Base-by-base conservation (phyloP, 2,113 vertebrate species). In the Chloebia gouldiae region DNA sequence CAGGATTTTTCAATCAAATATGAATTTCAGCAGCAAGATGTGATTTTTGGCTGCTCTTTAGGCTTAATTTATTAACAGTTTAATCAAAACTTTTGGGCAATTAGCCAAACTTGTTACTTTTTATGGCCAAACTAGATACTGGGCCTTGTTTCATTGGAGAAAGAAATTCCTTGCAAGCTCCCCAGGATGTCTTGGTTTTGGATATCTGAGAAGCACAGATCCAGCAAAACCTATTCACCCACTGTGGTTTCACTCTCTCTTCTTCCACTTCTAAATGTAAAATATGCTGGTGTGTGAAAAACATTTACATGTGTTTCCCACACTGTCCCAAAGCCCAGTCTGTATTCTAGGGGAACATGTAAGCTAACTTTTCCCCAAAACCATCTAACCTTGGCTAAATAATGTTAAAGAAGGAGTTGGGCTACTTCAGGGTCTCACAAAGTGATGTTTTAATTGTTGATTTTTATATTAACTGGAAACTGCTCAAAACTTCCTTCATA, bases 31-130 rank as follows among this genome's bases (percentile, higher is more conserved):
- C 30, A 86, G 35, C 0, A 7, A 92, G 59, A 94, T 83, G 87
- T 86, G 81, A 77, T 85, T 92, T 96, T 95, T 91, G 91, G 87
- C 75, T 70, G 16, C 64, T 87, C 45, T 15, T 72, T 70, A 77
- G 39, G n/a, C 51, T 92, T 88, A 90, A 81, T 83, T 94, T 93
- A 89, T 94, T 92, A 93, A 90, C 54, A 68, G 33, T 80, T 94
- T 90, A 70, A 88, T 93, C 78, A 81, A 90, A 81, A 88, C 19
- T 80, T 92, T 73, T 27, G 76, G 75, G 39, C 18, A 0, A 64
- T 51, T 83, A 70, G 27, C 44, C 79, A 94, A 40, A 77, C 40
- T 66, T 85, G 11, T 88, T 83, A 77, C 64, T 92, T 73, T 70
- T 39, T n/a, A 3, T 37, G 64, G 68, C 54, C 79, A 88, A 90